Conservation (phyloP, 1,140 invertebrate genomes). For the Drosophila lacteicornis region DNA sequence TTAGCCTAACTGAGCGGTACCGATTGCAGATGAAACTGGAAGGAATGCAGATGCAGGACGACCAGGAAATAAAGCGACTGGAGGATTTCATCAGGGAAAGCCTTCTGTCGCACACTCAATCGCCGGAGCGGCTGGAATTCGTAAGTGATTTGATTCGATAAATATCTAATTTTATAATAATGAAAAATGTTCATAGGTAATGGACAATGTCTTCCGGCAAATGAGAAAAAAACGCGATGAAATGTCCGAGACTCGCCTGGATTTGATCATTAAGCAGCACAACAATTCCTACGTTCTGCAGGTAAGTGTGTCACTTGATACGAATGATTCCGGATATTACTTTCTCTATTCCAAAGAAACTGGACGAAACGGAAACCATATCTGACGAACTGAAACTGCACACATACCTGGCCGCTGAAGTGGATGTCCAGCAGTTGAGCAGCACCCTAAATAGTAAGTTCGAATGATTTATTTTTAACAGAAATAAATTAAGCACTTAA, state of each 20-base stretch:
- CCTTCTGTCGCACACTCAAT: not conserved
- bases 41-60: not conserved
- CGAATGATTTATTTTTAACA: not conserved
- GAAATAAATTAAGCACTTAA: too few relatives aligned
- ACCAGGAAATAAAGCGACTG: not conserved
- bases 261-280: constrained; percentile 22
- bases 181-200: not conserved
- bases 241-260: constrained; percentile 4
- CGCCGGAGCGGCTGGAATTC: not conserved
- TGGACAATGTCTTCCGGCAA: not conserved
- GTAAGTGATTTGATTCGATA: not conserved
- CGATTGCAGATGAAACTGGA: not conserved
- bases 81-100: not conserved
- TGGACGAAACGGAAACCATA: constrained; percentile 6
- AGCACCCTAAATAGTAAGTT: not conserved
- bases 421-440: not conserved
- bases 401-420: constrained; percentile 1
- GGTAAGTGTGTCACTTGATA: not conserved
- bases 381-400: not conserved
- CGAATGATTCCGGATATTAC: too few relatives aligned
- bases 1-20: not conserved
- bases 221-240: constrained; percentile 19
- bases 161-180: not conserved
- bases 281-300: not conserved
- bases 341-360: not conserved